These are phyloP conservation scores for Cryptus viduatorius DNA, from an alignment of 2,888 invertebrate genomes.

Conservation along the genomic window DNA sequence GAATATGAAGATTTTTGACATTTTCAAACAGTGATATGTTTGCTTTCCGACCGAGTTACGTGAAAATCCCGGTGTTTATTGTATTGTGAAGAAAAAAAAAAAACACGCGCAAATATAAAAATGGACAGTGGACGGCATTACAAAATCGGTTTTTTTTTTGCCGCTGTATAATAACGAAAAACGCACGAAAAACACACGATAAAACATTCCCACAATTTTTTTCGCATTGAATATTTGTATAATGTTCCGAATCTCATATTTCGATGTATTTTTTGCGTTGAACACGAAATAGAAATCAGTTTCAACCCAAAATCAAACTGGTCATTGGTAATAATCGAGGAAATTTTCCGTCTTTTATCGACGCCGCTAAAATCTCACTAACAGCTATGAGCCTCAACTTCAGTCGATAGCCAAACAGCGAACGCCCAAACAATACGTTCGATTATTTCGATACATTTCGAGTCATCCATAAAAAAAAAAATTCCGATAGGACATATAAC, in stretches of 20 bases:
- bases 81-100: not conserved
- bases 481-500: not conserved
- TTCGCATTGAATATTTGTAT: no score
- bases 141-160: not conserved
- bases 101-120: no score
- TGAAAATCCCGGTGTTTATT: not conserved
- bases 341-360: not conserved
- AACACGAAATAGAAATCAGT: not conserved
- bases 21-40: no score
- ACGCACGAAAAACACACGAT: not conserved
- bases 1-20: no score
- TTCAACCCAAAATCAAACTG: not conserved
- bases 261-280: not conserved
- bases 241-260: not conserved
- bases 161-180: not conserved
- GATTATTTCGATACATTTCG: not conserved
- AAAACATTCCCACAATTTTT: not conserved
- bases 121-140: no score
- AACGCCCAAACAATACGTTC: not conserved
- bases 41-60: no score
- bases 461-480: not conserved
- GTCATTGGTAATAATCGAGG: not conserved
- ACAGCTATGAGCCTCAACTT: not conserved
- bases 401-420: not conserved
- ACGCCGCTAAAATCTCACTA: not conserved